A percentile compares a stretch with the other conserved stretches of the same genome.
Evolutionary conservation across 30 jellyfish, hydroid and myxozoan genomes (phyloP).

Genomic region (Aurelia sp.): DNA sequence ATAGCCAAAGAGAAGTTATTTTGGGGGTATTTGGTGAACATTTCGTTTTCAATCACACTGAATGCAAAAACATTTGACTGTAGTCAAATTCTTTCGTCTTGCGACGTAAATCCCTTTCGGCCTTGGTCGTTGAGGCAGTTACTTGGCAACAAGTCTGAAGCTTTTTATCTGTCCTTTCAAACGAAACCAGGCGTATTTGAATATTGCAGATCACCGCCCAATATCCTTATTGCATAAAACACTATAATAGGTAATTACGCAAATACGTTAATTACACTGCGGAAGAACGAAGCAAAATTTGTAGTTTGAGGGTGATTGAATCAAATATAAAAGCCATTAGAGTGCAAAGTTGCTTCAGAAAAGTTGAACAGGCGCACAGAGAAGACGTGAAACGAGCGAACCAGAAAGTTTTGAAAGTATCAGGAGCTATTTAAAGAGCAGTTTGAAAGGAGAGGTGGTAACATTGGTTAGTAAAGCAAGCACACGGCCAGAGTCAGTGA

Average conservation of each 20-base stretch:
- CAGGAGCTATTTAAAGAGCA: neutral
- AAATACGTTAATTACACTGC: constrained; percentile 43
- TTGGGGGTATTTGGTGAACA: too few relatives aligned
- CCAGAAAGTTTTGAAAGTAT: too few relatives aligned
- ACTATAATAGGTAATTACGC: constrained; percentile 29
- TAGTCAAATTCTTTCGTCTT: too few relatives aligned
- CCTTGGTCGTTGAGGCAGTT: too few relatives aligned
- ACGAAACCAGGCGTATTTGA: neutral
- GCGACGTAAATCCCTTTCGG: too few relatives aligned
- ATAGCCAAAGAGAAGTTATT: too few relatives aligned
- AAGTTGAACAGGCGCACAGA: neutral
- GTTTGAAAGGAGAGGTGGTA: neutral
- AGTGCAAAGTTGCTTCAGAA: neutral
- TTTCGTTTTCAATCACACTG: too few relatives aligned
- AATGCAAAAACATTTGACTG: too few relatives aligned
- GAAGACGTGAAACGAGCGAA: neutral
- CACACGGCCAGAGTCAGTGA: neutral
- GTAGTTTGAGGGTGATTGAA: neutral
- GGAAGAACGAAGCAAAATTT: neutral
- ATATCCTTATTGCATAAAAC: constrained; percentile 27
- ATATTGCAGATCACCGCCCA: constrained; percentile 37
- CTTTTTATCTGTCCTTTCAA: too few relatives aligned
- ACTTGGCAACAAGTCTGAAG: too few relatives aligned
- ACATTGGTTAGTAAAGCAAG: neutral
- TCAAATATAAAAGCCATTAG: neutral